Evolutionary conservation across 2,797 vertebrate species (phyloP).

Genomic region (Oreochromis mossambicus): DNA sequence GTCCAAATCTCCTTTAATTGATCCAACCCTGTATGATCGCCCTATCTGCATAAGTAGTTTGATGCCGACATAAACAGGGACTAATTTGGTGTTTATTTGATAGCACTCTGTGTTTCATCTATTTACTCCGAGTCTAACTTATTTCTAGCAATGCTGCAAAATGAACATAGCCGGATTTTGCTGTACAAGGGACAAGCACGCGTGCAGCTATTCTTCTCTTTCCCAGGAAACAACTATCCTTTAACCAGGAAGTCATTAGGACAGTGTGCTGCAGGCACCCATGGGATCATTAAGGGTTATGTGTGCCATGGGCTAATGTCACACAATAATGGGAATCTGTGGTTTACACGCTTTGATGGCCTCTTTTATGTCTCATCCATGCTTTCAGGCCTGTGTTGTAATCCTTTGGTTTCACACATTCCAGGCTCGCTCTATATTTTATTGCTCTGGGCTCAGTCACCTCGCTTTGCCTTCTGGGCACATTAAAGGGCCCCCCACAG

Average conservation of each 20-base stretch:
- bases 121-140: background rate
- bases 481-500: slow-evolving; percentile 38
- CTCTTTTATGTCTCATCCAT: slow-evolving; percentile 62
- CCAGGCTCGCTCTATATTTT: slow-evolving; percentile 33
- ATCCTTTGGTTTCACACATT: slow-evolving; percentile 35
- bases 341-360: slow-evolving; percentile 61
- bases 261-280: slow-evolving; percentile 38
- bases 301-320: slow-evolving; percentile 61
- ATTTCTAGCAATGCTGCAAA: background rate
- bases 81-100: slow-evolving; percentile 33
- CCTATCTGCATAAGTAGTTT: slow-evolving; percentile 41
- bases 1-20: slow-evolving; percentile 60
- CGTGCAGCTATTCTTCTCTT: background rate
- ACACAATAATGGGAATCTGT: slow-evolving; percentile 63
- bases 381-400: slow-evolving; percentile 41
- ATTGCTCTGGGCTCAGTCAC: slow-evolving; percentile 41
- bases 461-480: slow-evolving; percentile 37
- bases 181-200: background rate
- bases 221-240: slow-evolving; percentile 38
- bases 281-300: slow-evolving; percentile 58
- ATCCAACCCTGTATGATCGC: slow-evolving; percentile 35
- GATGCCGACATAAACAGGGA: slow-evolving; percentile 38
- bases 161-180: background rate
- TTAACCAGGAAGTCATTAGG: slow-evolving; percentile 60
- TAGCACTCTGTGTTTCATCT: background rate